A percentile compares a stretch with the other conserved stretches of the same genome.
Evolutionary conservation across 2,797 vertebrate genomes (phyloP).

Genomic region (Poecilia velifera): DNA sequence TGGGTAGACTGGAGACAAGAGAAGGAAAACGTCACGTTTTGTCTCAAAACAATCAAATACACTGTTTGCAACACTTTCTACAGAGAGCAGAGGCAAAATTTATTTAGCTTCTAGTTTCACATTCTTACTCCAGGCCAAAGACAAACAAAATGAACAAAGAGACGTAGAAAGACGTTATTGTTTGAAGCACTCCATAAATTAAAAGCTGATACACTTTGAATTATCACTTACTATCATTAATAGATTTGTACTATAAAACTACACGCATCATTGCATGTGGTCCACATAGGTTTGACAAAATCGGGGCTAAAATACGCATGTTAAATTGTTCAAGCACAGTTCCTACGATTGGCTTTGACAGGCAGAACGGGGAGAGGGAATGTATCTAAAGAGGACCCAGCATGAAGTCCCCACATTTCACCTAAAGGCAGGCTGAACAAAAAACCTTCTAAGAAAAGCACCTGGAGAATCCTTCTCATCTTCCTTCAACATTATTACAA

Average conservation of each 20-base stretch:
- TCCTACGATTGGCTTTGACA: constrained; percentile 11
- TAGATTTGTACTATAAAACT: background rate
- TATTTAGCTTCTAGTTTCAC: background rate
- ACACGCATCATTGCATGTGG: too few relatives aligned
- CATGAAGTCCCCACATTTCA: constrained; percentile 9
- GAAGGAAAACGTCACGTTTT: background rate
- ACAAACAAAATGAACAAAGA: background rate
- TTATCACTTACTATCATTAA: background rate
- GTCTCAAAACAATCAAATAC: background rate
- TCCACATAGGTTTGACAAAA: constrained; percentile 1
- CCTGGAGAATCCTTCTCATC: constrained; percentile 18
- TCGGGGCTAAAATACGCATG: constrained; percentile 25
- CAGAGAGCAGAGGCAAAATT: background rate
- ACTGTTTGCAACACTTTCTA: background rate
- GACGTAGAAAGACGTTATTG: background rate
- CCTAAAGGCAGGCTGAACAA: constrained; percentile 7
- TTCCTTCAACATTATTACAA: constrained; percentile 6
- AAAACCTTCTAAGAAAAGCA: constrained; percentile 13
- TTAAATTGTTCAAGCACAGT: constrained; percentile 29
- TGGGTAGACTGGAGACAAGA: constrained; percentile 77
- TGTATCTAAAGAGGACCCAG: background rate
- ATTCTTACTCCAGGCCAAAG: background rate
- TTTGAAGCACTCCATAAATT: background rate
- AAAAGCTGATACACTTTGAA: background rate
- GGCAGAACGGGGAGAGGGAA: background rate